Percentiles rank a stretch among this genome's conserved stretches.
Evolutionary conservation across 2,797 vertebrate genomes (phyloP).

Genomic region (Amniataba percoides): DNA sequence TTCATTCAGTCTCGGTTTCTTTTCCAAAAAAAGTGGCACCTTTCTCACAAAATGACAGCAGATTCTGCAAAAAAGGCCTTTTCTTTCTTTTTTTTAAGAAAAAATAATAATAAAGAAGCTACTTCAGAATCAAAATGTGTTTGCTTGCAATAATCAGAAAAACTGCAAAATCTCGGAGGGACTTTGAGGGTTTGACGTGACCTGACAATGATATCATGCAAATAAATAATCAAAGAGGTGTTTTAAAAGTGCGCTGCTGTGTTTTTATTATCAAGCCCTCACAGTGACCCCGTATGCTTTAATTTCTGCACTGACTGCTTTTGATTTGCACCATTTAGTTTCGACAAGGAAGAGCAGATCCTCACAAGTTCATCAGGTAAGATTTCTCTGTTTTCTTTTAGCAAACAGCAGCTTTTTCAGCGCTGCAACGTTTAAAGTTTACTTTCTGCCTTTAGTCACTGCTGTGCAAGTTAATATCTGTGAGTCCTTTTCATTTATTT

Average conservation of each 20-base stretch:
- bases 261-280: conserved; percentile 28
- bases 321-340: neutral
- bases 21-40: conserved; percentile 43
- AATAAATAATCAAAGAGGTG: conserved; percentile 76
- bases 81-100: neutral
- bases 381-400: neutral
- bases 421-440: neutral
- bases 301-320: neutral
- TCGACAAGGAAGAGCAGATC: neutral
- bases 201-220: conserved; percentile 60
- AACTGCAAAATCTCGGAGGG: conserved; percentile 60
- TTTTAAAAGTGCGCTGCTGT: conserved; percentile 49
- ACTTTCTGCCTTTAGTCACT: neutral
- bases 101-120: conserved; percentile 1
- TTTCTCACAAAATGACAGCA: conserved; percentile 37
- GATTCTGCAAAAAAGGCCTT: conserved; percentile 26
- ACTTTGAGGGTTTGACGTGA: conserved; percentile 34
- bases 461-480: neutral
- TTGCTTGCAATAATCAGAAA: conserved; percentile 68
- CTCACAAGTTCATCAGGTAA: neutral
- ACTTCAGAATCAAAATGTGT: conserved; percentile 45
- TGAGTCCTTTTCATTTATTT: neutral
- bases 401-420: neutral
- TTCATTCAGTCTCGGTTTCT: conserved; percentile 6
- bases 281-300: neutral